phyloP scores from a whole-genome alignment of 2,888 invertebrate genomes.

The Masnerella sp. region DNA sequence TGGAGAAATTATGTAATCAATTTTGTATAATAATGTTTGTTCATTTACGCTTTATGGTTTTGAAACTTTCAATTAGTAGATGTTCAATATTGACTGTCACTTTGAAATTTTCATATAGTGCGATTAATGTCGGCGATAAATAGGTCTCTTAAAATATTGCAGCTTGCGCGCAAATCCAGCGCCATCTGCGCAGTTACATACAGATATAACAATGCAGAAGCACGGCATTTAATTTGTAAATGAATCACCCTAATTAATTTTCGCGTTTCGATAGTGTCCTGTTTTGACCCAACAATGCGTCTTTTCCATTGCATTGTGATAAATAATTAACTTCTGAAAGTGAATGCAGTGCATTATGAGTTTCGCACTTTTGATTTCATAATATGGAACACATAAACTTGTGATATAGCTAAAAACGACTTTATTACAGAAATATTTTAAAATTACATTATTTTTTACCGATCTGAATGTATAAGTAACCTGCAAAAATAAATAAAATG shows the following conservation, averaged over 20 bases:
- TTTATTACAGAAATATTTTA: too few species aligned
- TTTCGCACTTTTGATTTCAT: too few species aligned
- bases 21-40: too few species aligned
- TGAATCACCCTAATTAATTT: slow-evolving; percentile 74
- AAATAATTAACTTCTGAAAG: slow-evolving; percentile 62
- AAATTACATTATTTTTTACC: too few species aligned
- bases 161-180: slow-evolving; percentile 39
- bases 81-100: slow-evolving; percentile 42
- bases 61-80: too few species aligned
- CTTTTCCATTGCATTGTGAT: slow-evolving; percentile 68
- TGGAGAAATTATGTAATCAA: too few species aligned
- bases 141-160: slow-evolving; percentile 50
- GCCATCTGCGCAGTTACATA: slow-evolving; percentile 33
- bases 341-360: too few species aligned
- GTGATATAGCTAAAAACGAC: too few species aligned
- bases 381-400: too few species aligned
- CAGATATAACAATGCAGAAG: slow-evolving; percentile 42
- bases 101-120: slow-evolving; percentile 33
- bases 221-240: slow-evolving; percentile 71
- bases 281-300: slow-evolving; percentile 59
- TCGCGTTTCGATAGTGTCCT: slow-evolving; percentile 58
- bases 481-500: too few species aligned
- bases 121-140: slow-evolving; percentile 50
- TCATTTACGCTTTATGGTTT: too few species aligned
- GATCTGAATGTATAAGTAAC: too few species aligned